Evolutionary conservation across 2,888 invertebrate species (phyloP), one percentile per base, ranked within the genome.

Genomic region (Drosophila nr. perissopoda): DNA sequence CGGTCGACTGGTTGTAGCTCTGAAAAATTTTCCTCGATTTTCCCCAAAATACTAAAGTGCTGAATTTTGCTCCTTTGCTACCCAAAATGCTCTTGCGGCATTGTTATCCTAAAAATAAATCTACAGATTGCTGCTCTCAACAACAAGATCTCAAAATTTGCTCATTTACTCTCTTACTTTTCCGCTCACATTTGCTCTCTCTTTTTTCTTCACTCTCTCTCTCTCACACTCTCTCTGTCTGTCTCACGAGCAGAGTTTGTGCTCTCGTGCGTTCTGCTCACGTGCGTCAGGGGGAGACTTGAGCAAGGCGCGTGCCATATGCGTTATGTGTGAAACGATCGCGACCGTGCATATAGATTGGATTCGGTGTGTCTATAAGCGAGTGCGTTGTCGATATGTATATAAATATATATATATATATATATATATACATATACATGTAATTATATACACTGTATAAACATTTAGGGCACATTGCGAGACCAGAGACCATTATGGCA

Each of bases 51-150:
- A 75, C 73, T 59, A 54, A 77, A 82, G 62, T 70, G 75, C 64
- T 76, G 73, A 82, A 85, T 69, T 72, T 68, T 77, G 57, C 82
- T 80, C 67, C 79, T 71, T 31, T 16, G 48, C 67, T 73, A 54
- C 66, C 42, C 60, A 70, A 57, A 42, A 68, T 70, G 63, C 81
- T 83, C 60, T 86, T 74, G 74, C 71, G 64, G 83, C 87, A 85
- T 85, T 88, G 87, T 85, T 85, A 83, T 86, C 87, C 85, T 88
- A 85, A 82, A 88, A 85, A 85, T 85, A 85, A 85, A 86, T 73
- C 54, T 29, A 49, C 33, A 73, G 27, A 68, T 46, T 58, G 29
- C 76, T 63, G 29, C 71, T 60, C 76, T 60, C 66, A 51, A 4
- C 42, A 27, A 36, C 40, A 57, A 52, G 36, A 67, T 63, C 48